These are phyloP conservation scores for Aythya fuligula DNA, from an alignment of 2,797 vertebrate genomes.

Conservation along the genomic window DNA sequence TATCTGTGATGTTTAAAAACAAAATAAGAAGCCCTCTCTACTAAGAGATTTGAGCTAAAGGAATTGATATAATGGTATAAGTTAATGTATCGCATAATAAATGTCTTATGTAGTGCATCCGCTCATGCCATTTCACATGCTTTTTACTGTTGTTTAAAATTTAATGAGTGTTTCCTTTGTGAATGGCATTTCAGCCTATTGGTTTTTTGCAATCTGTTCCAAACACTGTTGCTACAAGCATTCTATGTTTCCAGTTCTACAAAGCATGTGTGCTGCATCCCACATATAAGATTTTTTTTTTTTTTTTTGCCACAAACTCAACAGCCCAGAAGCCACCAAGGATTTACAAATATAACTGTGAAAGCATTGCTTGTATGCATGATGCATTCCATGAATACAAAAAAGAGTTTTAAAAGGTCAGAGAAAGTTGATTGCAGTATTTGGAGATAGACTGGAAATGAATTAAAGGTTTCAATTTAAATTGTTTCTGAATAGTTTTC, in stretches of 20 bases:
- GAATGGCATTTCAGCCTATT: neutral
- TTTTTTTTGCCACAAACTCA: neutral
- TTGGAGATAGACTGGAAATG: neutral
- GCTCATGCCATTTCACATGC: neutral
- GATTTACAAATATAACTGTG: neutral
- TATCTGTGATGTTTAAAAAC: neutral
- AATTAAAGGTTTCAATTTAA: constrained; percentile 16
- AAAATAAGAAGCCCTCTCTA: neutral
- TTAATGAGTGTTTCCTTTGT: neutral
- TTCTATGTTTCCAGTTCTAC: neutral
- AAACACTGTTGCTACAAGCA: neutral
- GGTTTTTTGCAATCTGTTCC: neutral
- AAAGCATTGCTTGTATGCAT: neutral
- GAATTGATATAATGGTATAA: neutral
- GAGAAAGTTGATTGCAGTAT: constrained; percentile 14
- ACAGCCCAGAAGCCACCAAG: neutral
- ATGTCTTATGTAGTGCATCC: neutral
- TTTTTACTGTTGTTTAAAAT: neutral
- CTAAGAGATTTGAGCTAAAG: neutral
- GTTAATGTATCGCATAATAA: neutral
- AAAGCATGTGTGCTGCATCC: neutral
- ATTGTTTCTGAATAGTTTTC: constrained; percentile 4
- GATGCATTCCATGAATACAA: neutral
- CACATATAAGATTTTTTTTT: neutral
- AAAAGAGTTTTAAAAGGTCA: constrained; percentile 1